A percentile compares a stretch with the other conserved stretches of the same genome.
Conservation (phyloP, 1,140 invertebrate genomes). For the Trichonephila clavata region DNA sequence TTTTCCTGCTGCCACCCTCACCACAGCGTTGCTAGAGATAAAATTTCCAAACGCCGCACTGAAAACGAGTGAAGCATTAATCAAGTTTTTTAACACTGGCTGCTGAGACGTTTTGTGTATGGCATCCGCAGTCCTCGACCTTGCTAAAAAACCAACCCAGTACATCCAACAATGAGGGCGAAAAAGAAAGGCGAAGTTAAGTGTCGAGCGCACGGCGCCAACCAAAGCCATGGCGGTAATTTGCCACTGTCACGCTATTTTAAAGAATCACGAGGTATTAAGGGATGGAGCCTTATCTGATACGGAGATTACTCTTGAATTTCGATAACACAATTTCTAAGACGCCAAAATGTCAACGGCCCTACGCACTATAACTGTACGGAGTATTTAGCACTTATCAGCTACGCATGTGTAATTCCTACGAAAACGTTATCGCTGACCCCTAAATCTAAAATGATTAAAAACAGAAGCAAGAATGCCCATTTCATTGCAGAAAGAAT, state of each 20-base stretch:
- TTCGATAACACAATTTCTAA: slow-evolving; percentile 20
- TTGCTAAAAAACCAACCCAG: neutral
- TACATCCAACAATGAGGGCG: neutral
- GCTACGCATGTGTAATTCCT: neutral
- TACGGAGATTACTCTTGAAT: slow-evolving; percentile 13
- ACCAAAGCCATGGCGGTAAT: slow-evolving; percentile 26
- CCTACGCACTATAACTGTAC: neutral
- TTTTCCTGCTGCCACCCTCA: neutral
- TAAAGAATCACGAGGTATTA: slow-evolving; percentile 43
- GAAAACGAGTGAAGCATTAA: neutral
- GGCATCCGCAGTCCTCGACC: slow-evolving; percentile 25
- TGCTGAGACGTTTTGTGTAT: neutral
- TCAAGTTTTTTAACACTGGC: slow-evolving; percentile 35
- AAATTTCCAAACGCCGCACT: neutral
- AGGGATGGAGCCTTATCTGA: slow-evolving; percentile 38
- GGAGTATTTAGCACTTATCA: neutral
- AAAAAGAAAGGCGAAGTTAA: neutral
- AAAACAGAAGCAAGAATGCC: neutral
- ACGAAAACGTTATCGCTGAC: no score
- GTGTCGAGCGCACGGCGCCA: slow-evolving; percentile 5
- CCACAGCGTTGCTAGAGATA: neutral
- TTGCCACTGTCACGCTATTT: slow-evolving; percentile 46
- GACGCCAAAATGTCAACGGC: slow-evolving; percentile 41
- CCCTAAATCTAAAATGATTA: neutral
- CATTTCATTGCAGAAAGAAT: no score